Conservation (phyloP, 2,113 vertebrate species). For the human region GRCh38 chr15:21250001-21250500, state of each 20-base stretch:
- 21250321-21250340: slow-evolving; percentile 25
- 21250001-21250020: not conserved
- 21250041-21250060: not conserved
- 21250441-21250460: not conserved
- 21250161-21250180: slow-evolving; percentile 82
- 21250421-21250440: not conserved
- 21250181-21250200: slow-evolving; percentile 98
- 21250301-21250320: slow-evolving; percentile 67
- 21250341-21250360: not conserved
- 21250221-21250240: slow-evolving; percentile 99
- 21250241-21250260: slow-evolving; percentile 97
- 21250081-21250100: not conserved
- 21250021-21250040: not conserved
- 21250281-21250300: slow-evolving; percentile 90
- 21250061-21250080: not conserved
- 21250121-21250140: not conserved
- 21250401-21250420: not conserved
- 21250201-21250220: slow-evolving; percentile 97
- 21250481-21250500: slow-evolving; percentile 45
- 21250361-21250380: not conserved
- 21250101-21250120: not conserved
- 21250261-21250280: slow-evolving; percentile 95
- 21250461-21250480: not conserved
- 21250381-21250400: not conserved
- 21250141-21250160: slow-evolving; percentile 25